Evolutionary conservation across 2,888 invertebrate species (phyloP), one percentile per base, ranked within the genome.

Genomic region (Papilio protenor): DNA sequence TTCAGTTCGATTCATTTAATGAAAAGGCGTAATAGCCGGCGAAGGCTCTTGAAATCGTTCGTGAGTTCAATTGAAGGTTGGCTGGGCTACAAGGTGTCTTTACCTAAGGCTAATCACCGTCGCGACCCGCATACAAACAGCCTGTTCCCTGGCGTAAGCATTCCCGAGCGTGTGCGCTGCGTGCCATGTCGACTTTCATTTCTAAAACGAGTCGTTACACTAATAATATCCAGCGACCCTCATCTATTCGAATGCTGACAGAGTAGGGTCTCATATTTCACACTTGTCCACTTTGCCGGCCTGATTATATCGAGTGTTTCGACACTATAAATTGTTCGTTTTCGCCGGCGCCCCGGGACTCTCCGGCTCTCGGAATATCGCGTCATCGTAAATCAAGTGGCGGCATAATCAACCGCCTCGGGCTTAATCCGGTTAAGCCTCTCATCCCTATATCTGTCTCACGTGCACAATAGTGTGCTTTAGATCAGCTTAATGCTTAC

Each of bases 341-440:
- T 89, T 90, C 86, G 86, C 82, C 61, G 61, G n/a, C 52, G 72
- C 27, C 75, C 55, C n/a, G 78, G 78, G 78, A 78, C n/a, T 78
- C 52, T 55, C 33, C 45, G 71, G 71, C 75, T 55, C 61, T 75
- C 72, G 72, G 75, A 55, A 88, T 92, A 91, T 91, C 91, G 89
- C 90, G 90, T 92, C 92, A 91, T 89, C 92, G 91, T 94, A 94
- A 94, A 94, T 94, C 94, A 94, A 90, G 90, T 87, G 88, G 88
- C 83, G 87, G 91, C 89, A 93, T 94, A 93, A 94, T 93, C 92
- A 93, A 92, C 85, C 87, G 90, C 90, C 90, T 86, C 85, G 83
- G 86, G 90, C 88, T 83, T 93, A 92, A 94, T 93, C 92, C 91
- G 84, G 88, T 89, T 93, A 92, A 93, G 91, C 92, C 85, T 86